Base-by-base conservation (phyloP, 2,797 vertebrate genomes). In the Adrianichthys oophorus region DNA sequence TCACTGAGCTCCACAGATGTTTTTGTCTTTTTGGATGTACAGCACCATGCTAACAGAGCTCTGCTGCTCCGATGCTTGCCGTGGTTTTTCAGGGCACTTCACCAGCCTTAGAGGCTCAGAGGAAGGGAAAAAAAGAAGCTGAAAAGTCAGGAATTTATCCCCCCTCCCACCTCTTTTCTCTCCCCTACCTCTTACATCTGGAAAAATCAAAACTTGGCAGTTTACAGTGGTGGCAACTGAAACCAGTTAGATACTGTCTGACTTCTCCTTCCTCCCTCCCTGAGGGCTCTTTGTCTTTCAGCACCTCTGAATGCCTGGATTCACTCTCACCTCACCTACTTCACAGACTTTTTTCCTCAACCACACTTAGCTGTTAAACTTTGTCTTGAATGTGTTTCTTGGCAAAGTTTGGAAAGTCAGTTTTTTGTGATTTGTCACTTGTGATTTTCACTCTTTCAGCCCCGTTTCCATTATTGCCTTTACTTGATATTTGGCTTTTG, bases 161-260 rank as follows among this genome's bases (percentile, higher is more conserved):
- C 41, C 48, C 42, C 51, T 52, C 41, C 52, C 48, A 41, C 51
- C 43, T 42, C 48, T 41, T 48, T 44, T 47, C 47, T 54, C 26
- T 43, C 32, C 29, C 21, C 40, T 52, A 60, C 72, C 60, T 74
- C 64, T 51, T 59, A 76, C 82, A 83, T 85, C 76, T 86, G 82
- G 82, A 82, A 83, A 19, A 82, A 83, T 70, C 53, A 60, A 76
- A 76, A 80, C 74, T 75, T 79, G 76, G 80, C 79, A 82, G 53
- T 47, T 70, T 19, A 21, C 24, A 44, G 51, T 73, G 70, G 62
- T 77, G 62, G 70, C 68, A 62, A 62, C 68, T 37, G 29, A 48
- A 70, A 52, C 58, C 74, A 59, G 51, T 65, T 54, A 65, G 68
- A 78, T 70, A 46, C 49, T 56, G 67, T 72, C 68, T 72, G 74